These are phyloP conservation scores for Esperia sulphurella DNA, from an alignment of 2,888 invertebrate genomes.

Conservation along the genomic window DNA sequence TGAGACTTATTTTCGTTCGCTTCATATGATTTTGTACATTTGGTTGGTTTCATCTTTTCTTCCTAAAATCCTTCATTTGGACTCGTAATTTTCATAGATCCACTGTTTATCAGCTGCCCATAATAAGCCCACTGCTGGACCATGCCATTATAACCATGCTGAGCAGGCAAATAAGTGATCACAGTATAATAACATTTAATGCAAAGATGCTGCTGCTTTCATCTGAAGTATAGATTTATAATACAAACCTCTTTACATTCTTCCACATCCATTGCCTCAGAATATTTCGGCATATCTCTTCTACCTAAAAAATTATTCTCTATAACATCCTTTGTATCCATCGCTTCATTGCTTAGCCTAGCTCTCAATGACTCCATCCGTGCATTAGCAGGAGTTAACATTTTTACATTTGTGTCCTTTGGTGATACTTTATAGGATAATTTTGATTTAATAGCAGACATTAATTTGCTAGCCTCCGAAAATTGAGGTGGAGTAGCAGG, in stretches of 20 bases:
- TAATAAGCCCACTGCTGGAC: too few species aligned
- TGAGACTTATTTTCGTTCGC: too few species aligned
- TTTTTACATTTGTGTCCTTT: conserved; percentile 32
- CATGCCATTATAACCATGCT: too few species aligned
- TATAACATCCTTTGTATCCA: conserved; percentile 18
- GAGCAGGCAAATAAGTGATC: too few species aligned
- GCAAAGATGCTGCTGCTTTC: too few species aligned
- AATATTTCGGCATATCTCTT: conserved; percentile 16
- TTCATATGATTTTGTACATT: too few species aligned
- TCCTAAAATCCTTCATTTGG: too few species aligned
- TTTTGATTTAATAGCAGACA: conserved; percentile 69
- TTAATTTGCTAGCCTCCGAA: conserved; percentile 64
- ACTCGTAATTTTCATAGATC: too few species aligned
- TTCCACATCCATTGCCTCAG: conserved; percentile 61
- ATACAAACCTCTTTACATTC: conserved; percentile 50
- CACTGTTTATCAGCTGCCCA: too few species aligned
- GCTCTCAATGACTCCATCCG: conserved; percentile 45
- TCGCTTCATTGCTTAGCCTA: conserved; percentile 39
- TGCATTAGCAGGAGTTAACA: conserved; percentile 44
- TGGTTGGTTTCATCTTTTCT: too few species aligned
- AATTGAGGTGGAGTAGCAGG: conserved; percentile 70
- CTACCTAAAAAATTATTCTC: conserved; percentile 12
- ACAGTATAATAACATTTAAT: too few species aligned
- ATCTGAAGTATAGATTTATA: too few species aligned
- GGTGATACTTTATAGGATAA: conserved; percentile 44